A percentile compares a stretch with the other conserved stretches of the same genome.
Evolutionary conservation across 2,888 invertebrate genomes (phyloP).

Genomic region (Polylopha cassiicola): DNA sequence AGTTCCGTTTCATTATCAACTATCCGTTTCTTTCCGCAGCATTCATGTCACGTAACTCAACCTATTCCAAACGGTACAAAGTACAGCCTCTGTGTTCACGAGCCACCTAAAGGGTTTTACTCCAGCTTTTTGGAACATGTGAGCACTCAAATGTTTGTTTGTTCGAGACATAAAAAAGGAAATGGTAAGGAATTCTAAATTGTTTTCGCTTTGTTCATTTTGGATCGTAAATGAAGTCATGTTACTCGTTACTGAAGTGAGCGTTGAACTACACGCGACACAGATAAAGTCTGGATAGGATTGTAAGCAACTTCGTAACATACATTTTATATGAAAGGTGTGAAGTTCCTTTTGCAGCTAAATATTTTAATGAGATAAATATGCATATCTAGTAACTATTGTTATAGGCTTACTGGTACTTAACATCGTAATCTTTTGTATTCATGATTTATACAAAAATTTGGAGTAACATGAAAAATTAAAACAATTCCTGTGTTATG

Average conservation of each 20-base stretch:
- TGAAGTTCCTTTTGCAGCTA: no score
- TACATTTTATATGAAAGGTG: no score
- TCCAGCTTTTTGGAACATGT: conserved; percentile 20
- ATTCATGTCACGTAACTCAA: conserved; percentile 21
- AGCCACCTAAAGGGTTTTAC: conserved; percentile 22
- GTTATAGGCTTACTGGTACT: no score
- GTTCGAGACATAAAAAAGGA: conserved; percentile 14
- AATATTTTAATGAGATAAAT: no score
- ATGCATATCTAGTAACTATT: no score
- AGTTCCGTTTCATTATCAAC: no score
- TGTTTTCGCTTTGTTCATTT: conserved; percentile 8
- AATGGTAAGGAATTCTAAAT: conserved; percentile 17
- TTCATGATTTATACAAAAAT: no score
- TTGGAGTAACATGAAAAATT: no score
- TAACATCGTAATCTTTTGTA: no score
- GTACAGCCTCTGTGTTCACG: conserved; percentile 21
- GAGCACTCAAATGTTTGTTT: conserved; percentile 22
- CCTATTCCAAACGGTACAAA: conserved; percentile 21
- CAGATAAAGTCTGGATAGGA: neutral
- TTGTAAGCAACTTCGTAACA: no score
- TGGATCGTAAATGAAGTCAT: neutral
- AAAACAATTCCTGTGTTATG: no score
- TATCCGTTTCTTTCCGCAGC: conserved; percentile 15
- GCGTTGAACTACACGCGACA: conserved; percentile 1
- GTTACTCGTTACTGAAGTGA: neutral